These are phyloP conservation scores for Brachionus manjavacas DNA, from an alignment of 1,140 invertebrate species.

Conservation along the genomic window DNA sequence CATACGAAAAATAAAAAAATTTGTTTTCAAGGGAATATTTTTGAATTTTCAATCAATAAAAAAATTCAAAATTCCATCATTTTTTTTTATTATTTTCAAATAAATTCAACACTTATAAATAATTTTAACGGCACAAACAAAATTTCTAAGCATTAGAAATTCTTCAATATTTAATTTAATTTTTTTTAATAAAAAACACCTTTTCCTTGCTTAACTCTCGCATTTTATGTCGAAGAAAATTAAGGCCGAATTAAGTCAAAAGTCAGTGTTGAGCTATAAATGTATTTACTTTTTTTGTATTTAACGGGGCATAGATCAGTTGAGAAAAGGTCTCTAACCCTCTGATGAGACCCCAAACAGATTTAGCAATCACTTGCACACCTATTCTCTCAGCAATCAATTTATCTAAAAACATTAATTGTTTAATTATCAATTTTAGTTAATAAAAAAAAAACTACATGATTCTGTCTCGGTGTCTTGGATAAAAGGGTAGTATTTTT, in stretches of 20 bases:
- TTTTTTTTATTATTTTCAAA: no score
- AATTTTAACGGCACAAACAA: no score
- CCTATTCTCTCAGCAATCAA: neutral
- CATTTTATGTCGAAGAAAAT: no score
- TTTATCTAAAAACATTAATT: constrained; percentile 10
- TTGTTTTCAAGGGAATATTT: no score
- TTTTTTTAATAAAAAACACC: neutral
- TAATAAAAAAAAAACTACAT: neutral
- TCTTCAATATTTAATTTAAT: neutral
- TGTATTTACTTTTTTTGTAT: constrained; percentile 7
- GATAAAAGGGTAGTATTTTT: constrained; percentile 14
- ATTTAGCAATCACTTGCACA: neutral
- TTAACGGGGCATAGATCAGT: constrained; percentile 15
- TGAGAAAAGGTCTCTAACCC: constrained; percentile 42
- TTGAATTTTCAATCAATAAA: no score
- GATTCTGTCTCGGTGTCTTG: constrained; percentile 17
- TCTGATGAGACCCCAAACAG: constrained; percentile 37
- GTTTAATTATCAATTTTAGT: neutral
- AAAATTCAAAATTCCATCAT: no score
- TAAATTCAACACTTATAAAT: no score
- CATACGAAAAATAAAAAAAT: no score
- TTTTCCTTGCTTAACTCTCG: no score
- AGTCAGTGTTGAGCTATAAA: neutral
- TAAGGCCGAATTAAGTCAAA: no score
- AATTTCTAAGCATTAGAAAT: neutral